Base-by-base conservation (phyloP, 2,797 vertebrate species). In the Phoebastria nigripes region DNA sequence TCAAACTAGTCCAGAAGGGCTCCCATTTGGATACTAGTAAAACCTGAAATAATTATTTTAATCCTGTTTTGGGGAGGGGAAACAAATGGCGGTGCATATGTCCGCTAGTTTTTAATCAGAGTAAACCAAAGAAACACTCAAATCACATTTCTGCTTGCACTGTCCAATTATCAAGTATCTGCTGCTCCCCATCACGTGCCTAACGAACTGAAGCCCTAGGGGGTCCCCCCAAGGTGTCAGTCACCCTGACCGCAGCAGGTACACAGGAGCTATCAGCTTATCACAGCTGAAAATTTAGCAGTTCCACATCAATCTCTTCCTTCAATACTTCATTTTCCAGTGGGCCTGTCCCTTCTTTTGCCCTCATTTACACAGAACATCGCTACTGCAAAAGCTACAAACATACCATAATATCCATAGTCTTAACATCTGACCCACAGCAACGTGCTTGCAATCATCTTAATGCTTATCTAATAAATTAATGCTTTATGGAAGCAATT, bases 401-500 rank as follows among this genome's bases (percentile, higher is more conserved):
- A 52, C 51, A 24, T n/a, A 26, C 46, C 42, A 8, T 46, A 31
- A 58, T 54, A 82, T 26, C 71, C 52, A 0, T 20, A 33, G 54
- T 13, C 52, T 87, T 89, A 90, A 85, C 79, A 58, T 77, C 72
- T 62, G 90, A 95, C 81, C 78, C 61, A 9, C 29, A 55, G 81
- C 63, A 82, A 51, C 9, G 0, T 51, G 78, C 65, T 26, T 37
- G 78, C 71, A 25, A 20, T 91, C 82, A 80, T n/a, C 55, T n/a
- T 52, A 2, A 31, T 12, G 39, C 63, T 81, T 81, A 90, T 83
- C 94, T 33, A 86, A 63, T 85, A 54, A 93, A 29, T 44, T 39
- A 49, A 65, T n/a, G 51, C 65, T 81, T 83, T 47, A 72, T 87
- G 80, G 91, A 91, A 93, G 56, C 85, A 90, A 93, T 96, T 80